A percentile compares a stretch with the other conserved stretches of the same genome.
These are phyloP conservation scores for Petaurus breviceps DNA, from an alignment of 2,113 vertebrate genomes.

Conservation along the genomic window DNA sequence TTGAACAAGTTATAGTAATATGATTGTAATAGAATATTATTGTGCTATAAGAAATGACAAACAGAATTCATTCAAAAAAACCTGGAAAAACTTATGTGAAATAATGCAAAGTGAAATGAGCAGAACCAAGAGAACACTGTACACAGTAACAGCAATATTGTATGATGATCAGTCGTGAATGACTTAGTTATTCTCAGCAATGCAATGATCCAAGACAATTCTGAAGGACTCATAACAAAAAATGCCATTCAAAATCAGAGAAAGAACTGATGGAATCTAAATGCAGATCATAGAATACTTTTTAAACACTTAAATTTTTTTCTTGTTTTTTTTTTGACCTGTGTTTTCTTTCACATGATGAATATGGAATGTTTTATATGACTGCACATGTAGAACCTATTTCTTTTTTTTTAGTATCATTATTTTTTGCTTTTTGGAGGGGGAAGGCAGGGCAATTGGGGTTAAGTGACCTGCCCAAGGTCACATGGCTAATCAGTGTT, in stretches of 20 bases:
- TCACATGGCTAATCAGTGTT: too few relatives aligned
- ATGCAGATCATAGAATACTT: neutral
- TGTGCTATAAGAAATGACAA: neutral
- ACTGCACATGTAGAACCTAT: too few relatives aligned
- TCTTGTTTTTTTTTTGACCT: neutral
- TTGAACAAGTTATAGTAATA: neutral
- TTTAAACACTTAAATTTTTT: neutral
- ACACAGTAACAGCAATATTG: too few relatives aligned
- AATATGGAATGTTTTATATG: neutral
- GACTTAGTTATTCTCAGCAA: too few relatives aligned
- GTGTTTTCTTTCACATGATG: neutral
- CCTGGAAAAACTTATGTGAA: neutral
- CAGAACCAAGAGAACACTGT: too few relatives aligned
- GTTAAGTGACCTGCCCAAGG: too few relatives aligned
- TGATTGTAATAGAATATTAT: neutral
- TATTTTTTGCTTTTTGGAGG: too few relatives aligned
- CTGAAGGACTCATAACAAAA: neutral
- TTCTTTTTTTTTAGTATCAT: too few relatives aligned
- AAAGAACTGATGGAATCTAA: neutral
- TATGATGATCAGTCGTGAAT: neutral
- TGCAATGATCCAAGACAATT: neutral
- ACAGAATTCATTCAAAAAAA: neutral
- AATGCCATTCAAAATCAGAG: neutral
- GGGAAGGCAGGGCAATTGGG: too few relatives aligned
- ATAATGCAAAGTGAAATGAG: neutral